Evolutionary conservation across 2,113 vertebrate species (phyloP), one percentile per base, ranked within the genome.

Genomic region (Anseranas semipalmata): DNA sequence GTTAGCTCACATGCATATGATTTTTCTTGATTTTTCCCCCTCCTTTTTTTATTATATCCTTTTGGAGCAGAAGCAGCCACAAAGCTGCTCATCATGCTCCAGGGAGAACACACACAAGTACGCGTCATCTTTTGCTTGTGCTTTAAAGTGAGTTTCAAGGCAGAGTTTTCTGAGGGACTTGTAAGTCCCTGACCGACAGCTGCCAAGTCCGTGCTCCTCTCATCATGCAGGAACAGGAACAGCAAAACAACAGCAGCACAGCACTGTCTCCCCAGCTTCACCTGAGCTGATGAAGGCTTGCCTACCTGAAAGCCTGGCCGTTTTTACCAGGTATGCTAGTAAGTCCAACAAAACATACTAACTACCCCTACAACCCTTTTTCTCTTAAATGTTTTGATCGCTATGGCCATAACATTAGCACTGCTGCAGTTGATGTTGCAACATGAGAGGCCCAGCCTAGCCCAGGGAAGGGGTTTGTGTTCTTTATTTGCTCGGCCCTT

Each of bases 121-220:
- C 43, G 28, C 6, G 2, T 27, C 68, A 37, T 7, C 46, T 28
- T 16, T 1, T 3, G 20, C 5, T 58, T 0, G 3, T 18, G 46
- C 30, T 56, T 37, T 46, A n/a, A 43, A 60, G 37, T 3, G 33
- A 46, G 35, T 19, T 68, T 53, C 33, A 53, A 22, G 24, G 46
- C 65, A 62, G 52, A 46, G 48, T 7, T 22, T 72, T 83, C 10
- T 7, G 27, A 80, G 46, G 50, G 45, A 22, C 45, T 70, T 33
- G 16, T 45, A 45, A 6, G 25, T 4, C n/a, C 37, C 37, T 35
- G 68, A 35, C 0, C 39, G 73, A 77, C 56, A 89, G 17, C 0
- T 27, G 27, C 68, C 62, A 77, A 83, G 10, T 5, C 25, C 17
- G 45, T n/a, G 46, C 63, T 88, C 37, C 41, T 53, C 1, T 4